A percentile compares a stretch with the other conserved stretches of the same genome.
These are phyloP conservation scores for Latrodectus elegans DNA, from an alignment of 2,888 invertebrate species.

Conservation along the genomic window DNA sequence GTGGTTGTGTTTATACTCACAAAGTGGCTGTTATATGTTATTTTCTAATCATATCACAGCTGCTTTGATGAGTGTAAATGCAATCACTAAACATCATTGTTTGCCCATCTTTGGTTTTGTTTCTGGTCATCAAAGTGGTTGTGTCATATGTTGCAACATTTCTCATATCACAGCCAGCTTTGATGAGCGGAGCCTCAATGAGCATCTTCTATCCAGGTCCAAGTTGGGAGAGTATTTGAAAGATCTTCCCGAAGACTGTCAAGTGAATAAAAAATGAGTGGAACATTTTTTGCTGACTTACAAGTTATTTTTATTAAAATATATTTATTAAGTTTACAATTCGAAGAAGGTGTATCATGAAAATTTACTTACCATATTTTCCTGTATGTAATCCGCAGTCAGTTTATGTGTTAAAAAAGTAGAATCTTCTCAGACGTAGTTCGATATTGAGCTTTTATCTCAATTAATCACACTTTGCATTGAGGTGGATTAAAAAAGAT, in stretches of 20 bases:
- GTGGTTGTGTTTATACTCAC: constrained; percentile 78
- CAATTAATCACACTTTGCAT: too few relatives aligned
- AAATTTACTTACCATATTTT: too few relatives aligned
- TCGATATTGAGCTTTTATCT: too few relatives aligned
- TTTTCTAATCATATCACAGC: constrained; percentile 91
- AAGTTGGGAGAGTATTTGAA: background rate
- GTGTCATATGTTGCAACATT: constrained; percentile 82
- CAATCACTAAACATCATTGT: background rate
- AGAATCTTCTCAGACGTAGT: too few relatives aligned
- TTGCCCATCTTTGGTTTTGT: constrained; percentile 76
- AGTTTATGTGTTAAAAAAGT: too few relatives aligned
- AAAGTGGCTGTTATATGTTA: constrained; percentile 91
- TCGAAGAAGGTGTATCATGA: too few relatives aligned
- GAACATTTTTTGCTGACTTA: background rate
- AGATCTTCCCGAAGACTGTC: background rate
- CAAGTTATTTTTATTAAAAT: background rate
- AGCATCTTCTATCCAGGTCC: background rate
- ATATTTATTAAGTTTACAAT: too few relatives aligned
- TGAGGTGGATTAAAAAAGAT: too few relatives aligned
- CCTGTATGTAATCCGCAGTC: too few relatives aligned
- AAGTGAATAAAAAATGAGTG: background rate
- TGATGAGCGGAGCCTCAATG: constrained; percentile 78
- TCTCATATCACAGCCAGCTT: constrained; percentile 99
- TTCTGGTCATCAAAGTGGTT: constrained; percentile 91
- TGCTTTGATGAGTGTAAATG: constrained; percentile 84